A percentile compares a stretch with the other conserved stretches of the same genome.
Conservation (phyloP, 2,888 invertebrate species). For the Leptopilina drosophilae region DNA sequence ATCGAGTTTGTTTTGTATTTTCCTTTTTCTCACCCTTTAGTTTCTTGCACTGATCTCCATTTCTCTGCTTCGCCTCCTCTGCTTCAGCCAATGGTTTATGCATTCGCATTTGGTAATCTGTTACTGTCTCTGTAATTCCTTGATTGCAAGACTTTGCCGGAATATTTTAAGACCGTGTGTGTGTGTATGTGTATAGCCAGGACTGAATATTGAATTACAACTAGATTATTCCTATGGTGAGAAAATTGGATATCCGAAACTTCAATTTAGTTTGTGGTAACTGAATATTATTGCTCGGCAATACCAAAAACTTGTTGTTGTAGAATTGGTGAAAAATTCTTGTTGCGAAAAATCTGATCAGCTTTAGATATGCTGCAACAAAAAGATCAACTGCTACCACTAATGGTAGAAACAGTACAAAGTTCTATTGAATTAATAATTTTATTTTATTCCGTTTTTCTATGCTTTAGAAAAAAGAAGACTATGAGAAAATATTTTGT, state of each 20-base stretch:
- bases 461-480: no score
- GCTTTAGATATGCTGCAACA: no score
- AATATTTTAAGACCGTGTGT: constrained; percentile 28
- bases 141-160: constrained; percentile 30
- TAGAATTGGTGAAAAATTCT: not conserved
- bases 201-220: constrained; percentile 32
- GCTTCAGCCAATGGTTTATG: constrained; percentile 27
- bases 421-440: no score
- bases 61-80: constrained; percentile 16
- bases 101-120: constrained; percentile 36
- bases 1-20: constrained; percentile 5
- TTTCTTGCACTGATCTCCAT: constrained; percentile 45
- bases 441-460: no score
- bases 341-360: no score
- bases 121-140: constrained; percentile 39
- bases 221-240: constrained; percentile 30
- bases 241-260: constrained; percentile 29
- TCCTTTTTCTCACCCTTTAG: constrained; percentile 35
- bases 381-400: no score
- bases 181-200: constrained; percentile 17
- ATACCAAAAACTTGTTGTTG: not conserved
- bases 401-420: no score
- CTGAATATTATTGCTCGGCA: not conserved
- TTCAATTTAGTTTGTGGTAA: constrained; percentile 21
- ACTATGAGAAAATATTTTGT: no score